Evolutionary conservation across 2,888 invertebrate species (phyloP).

Genomic region (Trissoscelio sp.): DNA sequence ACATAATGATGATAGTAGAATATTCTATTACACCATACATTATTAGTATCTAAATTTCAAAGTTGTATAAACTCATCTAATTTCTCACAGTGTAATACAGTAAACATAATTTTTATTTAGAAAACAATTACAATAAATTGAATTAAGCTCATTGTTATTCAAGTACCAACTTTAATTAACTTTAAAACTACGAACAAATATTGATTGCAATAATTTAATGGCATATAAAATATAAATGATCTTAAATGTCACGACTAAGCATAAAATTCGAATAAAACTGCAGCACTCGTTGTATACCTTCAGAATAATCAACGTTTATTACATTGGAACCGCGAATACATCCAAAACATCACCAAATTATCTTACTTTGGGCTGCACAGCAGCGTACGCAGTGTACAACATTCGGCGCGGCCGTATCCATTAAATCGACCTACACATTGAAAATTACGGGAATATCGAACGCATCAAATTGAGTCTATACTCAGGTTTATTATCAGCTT

Average conservation of each 20-base stretch:
- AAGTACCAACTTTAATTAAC: neutral
- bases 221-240: neutral
- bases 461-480: constrained; percentile 59
- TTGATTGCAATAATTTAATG: constrained; percentile 5
- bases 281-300: neutral
- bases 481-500: constrained; percentile 66
- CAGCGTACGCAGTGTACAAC: neutral
- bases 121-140: too few relatives aligned
- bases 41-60: too few relatives aligned
- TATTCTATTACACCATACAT: too few relatives aligned
- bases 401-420: constrained; percentile 19
- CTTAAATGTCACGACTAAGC: neutral
- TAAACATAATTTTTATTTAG: too few relatives aligned
- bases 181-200: constrained; percentile 6
- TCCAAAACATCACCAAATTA: constrained; percentile 22
- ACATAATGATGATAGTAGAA: too few relatives aligned
- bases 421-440: constrained; percentile 23
- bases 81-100: too few relatives aligned
- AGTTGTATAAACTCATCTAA: too few relatives aligned
- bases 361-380: constrained; percentile 12
- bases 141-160: neutral
- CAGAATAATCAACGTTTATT: constrained; percentile 23
- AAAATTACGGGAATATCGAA: constrained; percentile 51
- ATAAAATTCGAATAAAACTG: constrained; percentile 21
- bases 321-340: neutral